Evolutionary conservation across 2,113 vertebrate species (phyloP), one percentile per base, ranked within the genome.

Genomic region (Scytalopus superciliaris): DNA sequence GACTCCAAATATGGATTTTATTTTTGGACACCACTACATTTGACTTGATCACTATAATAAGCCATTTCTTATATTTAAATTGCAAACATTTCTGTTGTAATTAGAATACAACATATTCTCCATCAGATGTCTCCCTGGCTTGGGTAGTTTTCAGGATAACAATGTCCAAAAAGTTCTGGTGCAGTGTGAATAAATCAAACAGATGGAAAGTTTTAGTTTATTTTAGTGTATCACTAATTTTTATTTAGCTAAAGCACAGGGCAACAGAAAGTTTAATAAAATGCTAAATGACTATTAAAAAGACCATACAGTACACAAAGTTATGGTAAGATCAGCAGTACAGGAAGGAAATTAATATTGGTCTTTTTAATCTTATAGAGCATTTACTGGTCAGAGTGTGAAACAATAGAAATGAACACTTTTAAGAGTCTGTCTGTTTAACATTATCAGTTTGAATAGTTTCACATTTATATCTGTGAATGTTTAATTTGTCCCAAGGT

Each of bases 1-100:
- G 97, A 91, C 97, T 97, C 96, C 91, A 14, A 96, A 95, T 95
- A 93, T 47, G 68, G 79, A 83, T 96, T 93, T 95, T 97, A 81
- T 96, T 96, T 90, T 96, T 97, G 83, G 93, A 95, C 73, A 95
- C 19, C 24, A 31, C 42, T 96, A 31, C 64, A 81, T 87, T 88
- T 91, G 79, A 97, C 84, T 87, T 60, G 40, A 60, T 91, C 25
- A 52, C 39, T 89, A 52, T 85, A 94, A 86, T 69, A 92, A 97
- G 39, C 55, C 19, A 49, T 84, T 97, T 84, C 90, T 96, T 90
- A 84, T 37, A 75, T 78, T 81, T 92, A 85, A 96, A 90, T 90
- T 93, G 72, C 53, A 93, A 96, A 44, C 50, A 90, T 89, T 94
- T 95, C 60, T 66, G 47, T 79, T 35, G 47, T 77, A 96, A 92